Evolutionary conservation across 1,140 invertebrate species (phyloP).

Genomic region (Battus philenor): DNA sequence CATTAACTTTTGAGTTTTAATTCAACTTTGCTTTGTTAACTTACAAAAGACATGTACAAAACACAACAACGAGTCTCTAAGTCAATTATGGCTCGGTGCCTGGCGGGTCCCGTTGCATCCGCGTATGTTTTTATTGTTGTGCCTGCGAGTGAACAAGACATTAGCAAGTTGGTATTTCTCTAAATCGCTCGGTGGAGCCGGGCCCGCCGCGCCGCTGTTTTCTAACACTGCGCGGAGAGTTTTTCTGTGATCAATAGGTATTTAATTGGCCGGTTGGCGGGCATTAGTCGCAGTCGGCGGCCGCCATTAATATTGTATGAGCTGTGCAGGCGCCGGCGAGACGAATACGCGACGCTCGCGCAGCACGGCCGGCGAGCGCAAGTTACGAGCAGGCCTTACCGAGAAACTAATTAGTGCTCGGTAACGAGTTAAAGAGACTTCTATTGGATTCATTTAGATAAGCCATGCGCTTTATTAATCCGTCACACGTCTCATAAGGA

Average conservation of each 20-base stretch:
- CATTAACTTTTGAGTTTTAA: too few relatives aligned
- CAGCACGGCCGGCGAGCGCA: constrained; percentile 13
- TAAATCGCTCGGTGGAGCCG: not conserved
- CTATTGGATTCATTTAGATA: too few relatives aligned
- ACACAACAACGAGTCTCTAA: not conserved
- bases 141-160: constrained; percentile 9
- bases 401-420: too few relatives aligned
- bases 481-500: too few relatives aligned
- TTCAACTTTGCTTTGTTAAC: too few relatives aligned
- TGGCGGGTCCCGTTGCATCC: not conserved
- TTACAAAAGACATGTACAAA: not conserved
- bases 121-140: constrained; percentile 1
- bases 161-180: constrained; percentile 14
- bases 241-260: constrained; percentile 29
- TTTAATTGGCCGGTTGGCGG: constrained; percentile 29
- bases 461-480: too few relatives aligned
- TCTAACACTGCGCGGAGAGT: constrained; percentile 12
- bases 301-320: constrained; percentile 58
- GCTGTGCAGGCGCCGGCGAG: constrained; percentile 44
- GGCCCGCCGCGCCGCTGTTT: not conserved
- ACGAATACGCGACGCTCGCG: constrained; percentile 20
- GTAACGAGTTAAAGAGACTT: too few relatives aligned
- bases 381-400: not conserved
- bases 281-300: constrained; percentile 34
- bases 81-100: constrained; percentile 7